Percentiles rank a stretch among this genome's conserved stretches.
phyloP scores from a whole-genome alignment of 2,797 vertebrate species.

The Hyperoplus lanceolatus region DNA sequence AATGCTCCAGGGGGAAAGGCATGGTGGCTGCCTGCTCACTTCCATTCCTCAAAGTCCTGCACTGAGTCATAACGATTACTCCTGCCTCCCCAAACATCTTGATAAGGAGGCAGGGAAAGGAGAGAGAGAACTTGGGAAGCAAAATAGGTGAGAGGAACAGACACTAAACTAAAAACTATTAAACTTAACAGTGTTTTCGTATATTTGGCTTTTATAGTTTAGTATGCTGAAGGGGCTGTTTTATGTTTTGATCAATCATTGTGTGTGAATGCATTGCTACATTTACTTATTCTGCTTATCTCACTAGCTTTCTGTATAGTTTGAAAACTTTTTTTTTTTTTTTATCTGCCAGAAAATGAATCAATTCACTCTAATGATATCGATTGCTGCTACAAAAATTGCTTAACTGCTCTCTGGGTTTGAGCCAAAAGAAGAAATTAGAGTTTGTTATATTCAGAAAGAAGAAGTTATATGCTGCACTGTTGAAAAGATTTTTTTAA shows the following conservation, averaged over 20 bases:
- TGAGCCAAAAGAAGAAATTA: neutral
- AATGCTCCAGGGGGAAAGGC: slow-evolving; percentile 82
- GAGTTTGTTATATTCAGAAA: neutral
- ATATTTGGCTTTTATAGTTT: neutral
- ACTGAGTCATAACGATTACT: slow-evolving; percentile 93
- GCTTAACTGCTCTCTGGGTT: neutral
- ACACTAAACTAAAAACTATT: too few relatives aligned
- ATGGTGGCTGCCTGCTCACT: slow-evolving; percentile 80
- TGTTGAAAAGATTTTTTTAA: neutral
- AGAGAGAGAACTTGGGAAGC: slow-evolving; percentile 22
- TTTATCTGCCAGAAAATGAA: neutral
- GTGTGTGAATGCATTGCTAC: neutral
- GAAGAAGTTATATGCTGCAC: neutral
- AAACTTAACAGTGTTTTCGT: neutral
- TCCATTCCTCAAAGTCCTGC: slow-evolving; percentile 85
- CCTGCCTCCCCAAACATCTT: slow-evolving; percentile 90
- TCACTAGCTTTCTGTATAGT: neutral
- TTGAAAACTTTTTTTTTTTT: neutral
- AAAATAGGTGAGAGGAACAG: slow-evolving; percentile 45
- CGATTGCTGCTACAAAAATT: neutral
- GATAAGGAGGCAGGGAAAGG: slow-evolving; percentile 83
- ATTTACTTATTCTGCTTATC: neutral
- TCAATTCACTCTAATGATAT: neutral
- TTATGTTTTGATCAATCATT: neutral
- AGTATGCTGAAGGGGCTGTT: neutral